phyloP scores from a whole-genome alignment of 2,113 vertebrate genomes.

The Cygnus buccinator region DNA sequence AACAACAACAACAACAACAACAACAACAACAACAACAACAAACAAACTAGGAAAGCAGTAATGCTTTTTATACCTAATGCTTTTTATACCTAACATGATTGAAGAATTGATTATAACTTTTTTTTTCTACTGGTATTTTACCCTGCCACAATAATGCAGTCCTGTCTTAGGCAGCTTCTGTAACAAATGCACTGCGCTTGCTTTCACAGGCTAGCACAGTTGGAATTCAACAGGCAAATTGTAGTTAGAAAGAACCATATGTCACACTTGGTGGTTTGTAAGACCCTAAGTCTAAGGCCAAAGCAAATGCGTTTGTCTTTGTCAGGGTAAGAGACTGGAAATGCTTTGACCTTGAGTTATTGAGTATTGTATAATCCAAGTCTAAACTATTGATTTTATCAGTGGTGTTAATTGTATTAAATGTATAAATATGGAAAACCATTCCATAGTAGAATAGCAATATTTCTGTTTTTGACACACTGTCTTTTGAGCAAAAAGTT shows the following conservation, averaged over 20 bases:
- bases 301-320: background rate
- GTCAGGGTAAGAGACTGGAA: background rate
- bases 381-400: background rate
- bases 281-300: background rate
- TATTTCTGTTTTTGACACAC: background rate
- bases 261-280: background rate
- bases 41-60: background rate
- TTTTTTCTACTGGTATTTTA: background rate
- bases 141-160: background rate
- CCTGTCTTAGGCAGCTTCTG: background rate
- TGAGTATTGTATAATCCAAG: background rate
- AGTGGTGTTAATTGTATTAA: background rate
- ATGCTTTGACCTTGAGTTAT: background rate
- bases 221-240: background rate
- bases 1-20: too few species aligned
- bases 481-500: background rate
- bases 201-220: background rate
- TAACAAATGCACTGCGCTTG: background rate
- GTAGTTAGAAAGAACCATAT: background rate
- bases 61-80: background rate
- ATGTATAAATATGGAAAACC: background rate
- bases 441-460: background rate
- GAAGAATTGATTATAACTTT: background rate
- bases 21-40: too few species aligned
- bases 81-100: background rate